phyloP scores from a whole-genome alignment of 2,888 invertebrate species.

The Yponomeuta sedellus region DNA sequence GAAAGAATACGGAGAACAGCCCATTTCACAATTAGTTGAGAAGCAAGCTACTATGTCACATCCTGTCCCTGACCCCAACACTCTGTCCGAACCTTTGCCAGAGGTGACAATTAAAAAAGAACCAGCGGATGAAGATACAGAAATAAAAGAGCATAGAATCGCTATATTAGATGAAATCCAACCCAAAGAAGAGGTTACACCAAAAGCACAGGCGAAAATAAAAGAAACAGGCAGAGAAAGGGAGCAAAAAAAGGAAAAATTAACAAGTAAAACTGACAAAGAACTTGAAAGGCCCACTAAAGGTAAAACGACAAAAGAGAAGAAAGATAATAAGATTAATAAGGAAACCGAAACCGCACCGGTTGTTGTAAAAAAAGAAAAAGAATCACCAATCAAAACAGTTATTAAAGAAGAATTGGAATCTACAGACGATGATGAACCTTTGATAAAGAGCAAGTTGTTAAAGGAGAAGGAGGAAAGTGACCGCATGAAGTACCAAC shows the following conservation, averaged over 20 bases:
- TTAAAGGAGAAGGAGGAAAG: constrained; percentile 57
- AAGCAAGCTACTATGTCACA: neutral
- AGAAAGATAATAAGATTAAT: neutral
- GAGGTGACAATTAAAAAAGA: constrained; percentile 40
- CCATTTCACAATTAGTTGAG: neutral
- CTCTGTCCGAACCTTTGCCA: neutral
- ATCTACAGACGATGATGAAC: constrained; percentile 65
- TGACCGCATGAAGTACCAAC: constrained; percentile 55
- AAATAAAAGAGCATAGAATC: neutral
- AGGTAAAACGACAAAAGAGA: constrained; percentile 27
- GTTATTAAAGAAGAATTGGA: constrained; percentile 53
- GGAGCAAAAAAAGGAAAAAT: constrained; percentile 33
- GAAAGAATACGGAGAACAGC: neutral
- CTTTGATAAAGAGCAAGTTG: constrained; percentile 61
- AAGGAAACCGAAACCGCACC: constrained; percentile 37
- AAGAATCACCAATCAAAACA: constrained; percentile 32
- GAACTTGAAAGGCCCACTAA: constrained; percentile 37
- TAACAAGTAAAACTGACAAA: constrained; percentile 36
- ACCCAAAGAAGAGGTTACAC: neutral
- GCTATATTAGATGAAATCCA: neutral
- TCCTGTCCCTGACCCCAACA: neutral
- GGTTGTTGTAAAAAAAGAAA: constrained; percentile 33
- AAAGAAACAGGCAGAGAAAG: constrained; percentile 20
- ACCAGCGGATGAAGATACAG: constrained; percentile 51
- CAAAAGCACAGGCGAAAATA: neutral